Conservation (phyloP, 2,797 vertebrate species). For the Semotilus atromaculatus region DNA sequence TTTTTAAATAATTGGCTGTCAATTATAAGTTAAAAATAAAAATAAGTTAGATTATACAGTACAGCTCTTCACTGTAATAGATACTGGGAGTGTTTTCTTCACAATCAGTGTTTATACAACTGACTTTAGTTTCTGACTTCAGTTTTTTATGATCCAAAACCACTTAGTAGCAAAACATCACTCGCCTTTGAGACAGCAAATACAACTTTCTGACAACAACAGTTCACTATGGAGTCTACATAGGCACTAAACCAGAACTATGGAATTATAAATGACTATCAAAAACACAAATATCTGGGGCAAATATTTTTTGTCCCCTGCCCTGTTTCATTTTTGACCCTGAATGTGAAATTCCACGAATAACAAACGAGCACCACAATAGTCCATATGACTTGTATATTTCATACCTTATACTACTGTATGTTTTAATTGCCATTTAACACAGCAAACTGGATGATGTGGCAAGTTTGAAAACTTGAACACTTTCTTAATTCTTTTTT, state of each 20-base stretch:
- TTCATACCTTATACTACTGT: background rate
- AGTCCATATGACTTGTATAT: background rate
- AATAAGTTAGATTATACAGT: background rate
- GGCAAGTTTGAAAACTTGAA: background rate
- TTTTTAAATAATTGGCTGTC: background rate
- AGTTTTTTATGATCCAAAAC: conserved; percentile 9
- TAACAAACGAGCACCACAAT: background rate
- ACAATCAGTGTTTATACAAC: conserved; percentile 9
- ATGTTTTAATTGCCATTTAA: background rate
- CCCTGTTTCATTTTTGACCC: background rate
- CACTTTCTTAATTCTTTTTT: background rate
- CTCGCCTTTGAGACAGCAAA: background rate
- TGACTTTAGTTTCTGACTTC: conserved; percentile 1
- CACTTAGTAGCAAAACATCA: background rate
- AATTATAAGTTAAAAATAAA: too few relatives aligned
- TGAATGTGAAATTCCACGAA: background rate
- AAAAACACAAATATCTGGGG: background rate
- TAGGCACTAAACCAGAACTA: background rate
- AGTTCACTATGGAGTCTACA: background rate
- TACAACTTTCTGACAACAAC: background rate
- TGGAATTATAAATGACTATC: background rate
- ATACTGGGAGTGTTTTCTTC: background rate
- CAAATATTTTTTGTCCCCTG: background rate
- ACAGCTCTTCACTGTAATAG: background rate
- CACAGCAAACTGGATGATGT: background rate